Evolutionary conservation across 1,140 invertebrate genomes (phyloP), one percentile per base, ranked within the genome.

Genomic region (Papilio dardanus): DNA sequence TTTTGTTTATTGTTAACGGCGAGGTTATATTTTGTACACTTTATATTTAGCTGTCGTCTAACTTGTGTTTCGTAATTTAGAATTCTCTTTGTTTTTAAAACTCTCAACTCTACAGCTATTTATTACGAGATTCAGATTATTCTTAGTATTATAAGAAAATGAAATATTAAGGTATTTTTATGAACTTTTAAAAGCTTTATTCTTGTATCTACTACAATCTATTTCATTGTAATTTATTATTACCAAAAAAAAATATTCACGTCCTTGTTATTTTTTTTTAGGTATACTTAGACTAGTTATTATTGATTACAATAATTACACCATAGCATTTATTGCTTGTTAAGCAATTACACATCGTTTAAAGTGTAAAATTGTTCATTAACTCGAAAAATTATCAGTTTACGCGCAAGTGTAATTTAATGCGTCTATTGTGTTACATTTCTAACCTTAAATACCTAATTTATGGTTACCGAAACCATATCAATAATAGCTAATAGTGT

Each of bases 11-110:
- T 77, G 68, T 78, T 67, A 19, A 73, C 42, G 21, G 71, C 69
- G 24, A 42, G 66, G 76, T 82, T 62, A 54, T 37, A 75, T 79
- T 78, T 81, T 83, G 77, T 83, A 80, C 79, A 79, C 73, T 77
- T 79, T 71, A 73, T 73, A 19, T 73, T 54, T 35, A 19, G 28
- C 71, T 73, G 71, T 73, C 71, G 46, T 58, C 33, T n/a, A n/a
- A n/a, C n/a, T 58, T 58, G 31, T 73, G 46, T 58, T 73, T 73
- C 30, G 46, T 33, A 73, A 73, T 73, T 73, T 73, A 58, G 35
- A 73, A 73, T 31, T 54, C 37, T 50, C 28, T 58, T 31, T 21
- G 19, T 54, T 54, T 33, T 24, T 40, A 21, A 69, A 69, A 42
- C 21, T 24, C 12, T 40, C 67, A 21, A 10, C 4, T 42, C 67